Evolutionary conservation across 2,797 vertebrate species (phyloP), one percentile per base, ranked within the genome.

Genomic region (Meriones psammophilus): DNA sequence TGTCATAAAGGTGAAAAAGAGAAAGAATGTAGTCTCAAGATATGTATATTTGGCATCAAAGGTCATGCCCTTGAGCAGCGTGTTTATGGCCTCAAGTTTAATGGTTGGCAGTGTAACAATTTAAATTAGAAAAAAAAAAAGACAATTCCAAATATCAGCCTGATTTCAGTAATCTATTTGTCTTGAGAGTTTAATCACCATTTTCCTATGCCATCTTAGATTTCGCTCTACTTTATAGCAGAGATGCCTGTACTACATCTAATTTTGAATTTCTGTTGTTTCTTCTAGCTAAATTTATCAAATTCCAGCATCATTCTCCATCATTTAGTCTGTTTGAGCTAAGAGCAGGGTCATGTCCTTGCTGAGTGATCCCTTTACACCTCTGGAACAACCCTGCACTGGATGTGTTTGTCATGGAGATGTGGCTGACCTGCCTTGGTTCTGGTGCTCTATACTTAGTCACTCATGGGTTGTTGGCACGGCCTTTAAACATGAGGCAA

Each of bases 401-500:
- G 1, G 1, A 4, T 36, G 36, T 50, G 7, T 20, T 12, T 8
- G 13, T 18, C 13, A 9, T 17, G 14, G 1, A 33, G 26, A 8
- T 10, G 0, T 2, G 36, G 62, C 1, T 79, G 33, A 50, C 1
- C 2, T 50, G 46, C 14, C 20, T 84, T 36, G 18, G 33, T 0
- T 62, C 24, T 39, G 12, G 7, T 24, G 58, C 9, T 80, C 46
- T 77, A 24, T 3, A 6, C 17, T 56, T 58, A 4, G 0, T 50
- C 50, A 50, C 1, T 42, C 28, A 3, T n/a, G 56, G 17, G 13
- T 3, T 50, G 4, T n/a, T n/a, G 66, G 3, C 15, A 30, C 12
- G 1, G 3, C 1, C n/a, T 85, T 8, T 83, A 28, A 46, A 3
- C 30, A 8, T 39, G 8, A 3, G 4, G 14, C 58, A 42, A 1